Evolutionary conservation across 2,797 vertebrate species (phyloP), one percentile per base, ranked within the genome.

Genomic region (Pipistrellus kuhlii): DNA sequence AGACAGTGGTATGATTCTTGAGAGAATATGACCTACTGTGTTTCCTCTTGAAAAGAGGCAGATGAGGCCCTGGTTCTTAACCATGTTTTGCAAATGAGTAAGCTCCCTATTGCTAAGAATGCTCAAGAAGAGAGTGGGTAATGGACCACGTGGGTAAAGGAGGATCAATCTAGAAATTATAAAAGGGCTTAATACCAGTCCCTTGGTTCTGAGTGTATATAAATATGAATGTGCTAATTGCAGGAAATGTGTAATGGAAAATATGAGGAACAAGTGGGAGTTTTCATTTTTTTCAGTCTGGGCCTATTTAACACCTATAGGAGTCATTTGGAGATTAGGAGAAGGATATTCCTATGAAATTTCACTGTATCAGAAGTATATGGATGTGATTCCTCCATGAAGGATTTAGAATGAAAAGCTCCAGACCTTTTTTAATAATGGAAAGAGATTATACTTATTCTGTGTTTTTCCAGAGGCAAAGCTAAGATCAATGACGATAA

Each of bases 391-490:
- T 93, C 64, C 73, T 94, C 48, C 48, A n/a, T 0, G 27, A 72
- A 92, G 71, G 48, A 87, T 73, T 94, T 84, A 73, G 59, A 76
- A 88, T 41, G 6, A 32, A 85, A 96, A 96, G 73, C 89, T 89
- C 71, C 64, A 59, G 83, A 75, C 32, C 88, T 90, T n/a, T 95
- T 89, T 81, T 64, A 91, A 85, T 62, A 87, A 59, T 57, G 27
- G 44, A 85, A 96, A 92, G 46, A 88, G 38, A 91, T 90, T 94
- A 64, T 64, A 68, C n/a, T 95, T 81, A 80, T 88, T 94, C 81
- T 87, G 5, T 87, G 68, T 88, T 95, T 96, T 95, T 89, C 80
- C 90, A 89, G 76, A 84, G 71, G 80, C 91, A 95, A 94, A 94
- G 81, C 66, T 92, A 68, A 91, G 72, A 95, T 94, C 88, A 94